These are phyloP conservation scores for Tribolium castaneum DNA, from an alignment of 1,140 invertebrate genomes.

Conservation along the genomic window DNA sequence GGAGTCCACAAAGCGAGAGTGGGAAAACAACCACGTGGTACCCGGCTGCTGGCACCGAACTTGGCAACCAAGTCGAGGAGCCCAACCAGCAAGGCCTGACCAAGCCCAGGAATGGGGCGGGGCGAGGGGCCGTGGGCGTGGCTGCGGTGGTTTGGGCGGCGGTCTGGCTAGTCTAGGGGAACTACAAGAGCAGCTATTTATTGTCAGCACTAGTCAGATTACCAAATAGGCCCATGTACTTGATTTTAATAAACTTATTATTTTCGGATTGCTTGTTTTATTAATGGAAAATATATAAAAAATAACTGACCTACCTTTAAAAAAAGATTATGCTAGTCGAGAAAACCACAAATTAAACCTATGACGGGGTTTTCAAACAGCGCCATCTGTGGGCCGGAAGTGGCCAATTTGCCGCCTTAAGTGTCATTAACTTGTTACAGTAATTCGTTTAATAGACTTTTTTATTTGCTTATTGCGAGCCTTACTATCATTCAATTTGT, in stretches of 20 bases:
- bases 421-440: neutral
- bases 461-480: neutral
- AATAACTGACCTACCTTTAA: no score
- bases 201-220: constrained; percentile 28
- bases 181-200: constrained; percentile 13
- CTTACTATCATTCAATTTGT: neutral
- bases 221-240: constrained; percentile 15
- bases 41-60: constrained; percentile 66
- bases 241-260: constrained; percentile 27
- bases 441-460: neutral
- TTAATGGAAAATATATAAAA: neutral
- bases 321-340: no score
- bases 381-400: neutral
- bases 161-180: neutral
- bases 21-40: constrained; percentile 62
- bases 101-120: constrained; percentile 56
- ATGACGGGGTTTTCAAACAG: neutral
- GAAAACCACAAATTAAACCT: no score
- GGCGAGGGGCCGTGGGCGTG: neutral
- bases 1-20: constrained; percentile 34
- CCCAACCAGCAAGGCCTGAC: constrained; percentile 71
- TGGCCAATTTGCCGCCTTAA: neutral
- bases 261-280: neutral
- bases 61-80: constrained; percentile 70
- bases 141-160: neutral